Percentiles rank a stretch among this genome's conserved stretches.
phyloP scores from a whole-genome alignment of 2,888 invertebrate genomes.

The Smittia aterrima region DNA sequence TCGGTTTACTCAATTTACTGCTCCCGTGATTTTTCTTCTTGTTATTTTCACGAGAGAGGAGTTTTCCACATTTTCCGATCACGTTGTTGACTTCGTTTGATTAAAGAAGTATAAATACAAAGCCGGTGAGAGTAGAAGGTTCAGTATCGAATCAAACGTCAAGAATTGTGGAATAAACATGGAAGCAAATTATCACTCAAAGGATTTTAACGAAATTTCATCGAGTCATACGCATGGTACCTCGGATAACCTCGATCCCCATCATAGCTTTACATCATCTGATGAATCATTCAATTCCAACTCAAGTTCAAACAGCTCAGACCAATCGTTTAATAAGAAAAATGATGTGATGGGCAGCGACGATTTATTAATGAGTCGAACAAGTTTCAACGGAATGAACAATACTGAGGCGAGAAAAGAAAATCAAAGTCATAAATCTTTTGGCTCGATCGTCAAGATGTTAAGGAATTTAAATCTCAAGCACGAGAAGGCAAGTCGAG shows the following conservation, averaged over 20 bases:
- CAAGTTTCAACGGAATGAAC: background rate
- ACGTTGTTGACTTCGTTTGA: background rate
- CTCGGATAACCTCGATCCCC: background rate
- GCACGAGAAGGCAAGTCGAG: background rate
- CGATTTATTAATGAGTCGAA: background rate
- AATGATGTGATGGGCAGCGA: background rate
- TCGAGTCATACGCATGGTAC: background rate
- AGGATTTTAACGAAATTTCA: background rate
- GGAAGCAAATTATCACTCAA: background rate
- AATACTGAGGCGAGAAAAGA: constrained; percentile 46
- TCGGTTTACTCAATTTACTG: no score
- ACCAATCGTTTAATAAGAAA: constrained; percentile 41
- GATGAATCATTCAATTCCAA: constrained; percentile 42
- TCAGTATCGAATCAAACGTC: background rate
- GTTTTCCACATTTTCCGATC: background rate
- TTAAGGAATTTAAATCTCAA: constrained; percentile 11
- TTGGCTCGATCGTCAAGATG: constrained; percentile 47
- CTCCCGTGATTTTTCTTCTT: background rate
- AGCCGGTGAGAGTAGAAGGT: background rate
- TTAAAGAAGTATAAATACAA: background rate
- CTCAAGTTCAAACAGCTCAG: constrained; percentile 47
- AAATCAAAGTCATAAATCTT: constrained; percentile 56
- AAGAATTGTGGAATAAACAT: background rate
- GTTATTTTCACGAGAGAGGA: background rate
- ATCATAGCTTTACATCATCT: background rate